Evolutionary conservation across 1,140 invertebrate species (phyloP).

Genomic region (Anoplolepis gracilipes): DNA sequence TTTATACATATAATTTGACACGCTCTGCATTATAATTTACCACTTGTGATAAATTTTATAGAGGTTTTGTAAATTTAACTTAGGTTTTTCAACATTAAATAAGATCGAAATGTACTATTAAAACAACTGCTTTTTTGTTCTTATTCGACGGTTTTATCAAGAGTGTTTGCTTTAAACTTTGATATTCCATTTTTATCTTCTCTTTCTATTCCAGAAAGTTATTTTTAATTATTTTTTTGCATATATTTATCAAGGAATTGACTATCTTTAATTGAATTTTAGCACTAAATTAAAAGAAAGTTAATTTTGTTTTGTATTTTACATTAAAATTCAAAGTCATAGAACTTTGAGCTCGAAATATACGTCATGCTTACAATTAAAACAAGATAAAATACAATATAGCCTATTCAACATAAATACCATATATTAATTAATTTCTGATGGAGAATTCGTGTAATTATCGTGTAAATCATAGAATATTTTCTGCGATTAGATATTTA

Average conservation of each 20-base stretch:
- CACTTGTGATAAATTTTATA: background rate
- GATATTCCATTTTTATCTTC: background rate
- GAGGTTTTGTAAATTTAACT: background rate
- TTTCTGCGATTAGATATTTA: slow-evolving; percentile 9
- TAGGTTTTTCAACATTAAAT: background rate
- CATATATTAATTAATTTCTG: background rate
- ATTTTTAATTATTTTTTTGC: background rate
- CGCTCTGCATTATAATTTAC: background rate
- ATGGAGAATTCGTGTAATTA: background rate
- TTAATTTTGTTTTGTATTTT: slow-evolving; percentile 36
- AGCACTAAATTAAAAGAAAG: slow-evolving; percentile 20
- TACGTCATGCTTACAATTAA: slow-evolving; percentile 50
- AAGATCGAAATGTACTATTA: background rate
- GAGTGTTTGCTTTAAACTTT: background rate
- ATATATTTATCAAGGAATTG: background rate
- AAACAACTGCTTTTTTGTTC: background rate
- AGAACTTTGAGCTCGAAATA: slow-evolving; percentile 49
- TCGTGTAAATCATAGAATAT: background rate
- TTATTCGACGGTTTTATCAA: background rate
- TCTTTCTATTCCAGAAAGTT: no score
- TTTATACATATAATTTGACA: background rate
- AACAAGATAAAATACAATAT: slow-evolving; percentile 15
- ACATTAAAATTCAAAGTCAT: slow-evolving; percentile 38
- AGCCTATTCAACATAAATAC: background rate
- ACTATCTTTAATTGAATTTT: background rate